A percentile compares a stretch with the other conserved stretches of the same genome.
Evolutionary conservation across 2,888 invertebrate genomes (phyloP).

Genomic region (Pterobdella sp.): DNA sequence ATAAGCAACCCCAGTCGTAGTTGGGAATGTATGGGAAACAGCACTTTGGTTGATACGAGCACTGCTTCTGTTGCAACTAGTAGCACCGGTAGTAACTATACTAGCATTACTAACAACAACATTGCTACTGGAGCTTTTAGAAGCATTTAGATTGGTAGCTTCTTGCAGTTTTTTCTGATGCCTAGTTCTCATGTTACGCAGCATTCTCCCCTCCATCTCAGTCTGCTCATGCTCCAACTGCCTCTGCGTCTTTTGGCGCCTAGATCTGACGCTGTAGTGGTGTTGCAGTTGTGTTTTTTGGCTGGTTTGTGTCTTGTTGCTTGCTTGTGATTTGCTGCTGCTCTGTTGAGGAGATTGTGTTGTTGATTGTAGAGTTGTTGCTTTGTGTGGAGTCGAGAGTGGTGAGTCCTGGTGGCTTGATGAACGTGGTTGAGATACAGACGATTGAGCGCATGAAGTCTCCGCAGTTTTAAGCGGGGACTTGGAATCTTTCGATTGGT

Average conservation of each 20-base stretch:
- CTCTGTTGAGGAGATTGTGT: too few species aligned
- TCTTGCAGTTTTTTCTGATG: constrained; percentile 7
- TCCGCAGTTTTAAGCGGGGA: too few species aligned
- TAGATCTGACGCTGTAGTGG: constrained; percentile 23
- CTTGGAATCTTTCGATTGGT: too few species aligned
- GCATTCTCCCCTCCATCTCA: constrained; percentile 10
- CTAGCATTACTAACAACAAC: not conserved
- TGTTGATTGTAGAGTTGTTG: not conserved
- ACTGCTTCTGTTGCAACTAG: constrained; percentile 8
- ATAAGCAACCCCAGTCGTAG: not conserved
- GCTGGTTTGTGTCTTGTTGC: too few species aligned
- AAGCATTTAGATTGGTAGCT: not conserved
- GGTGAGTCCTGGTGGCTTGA: too few species aligned
- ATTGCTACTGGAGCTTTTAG: not conserved
- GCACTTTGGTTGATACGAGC: not conserved
- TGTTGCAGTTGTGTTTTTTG: not conserved
- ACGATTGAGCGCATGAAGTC: too few species aligned
- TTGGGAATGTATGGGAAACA: not conserved
- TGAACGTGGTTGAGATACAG: too few species aligned
- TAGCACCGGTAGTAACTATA: not conserved
- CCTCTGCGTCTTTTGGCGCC: constrained; percentile 23
- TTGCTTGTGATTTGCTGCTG: too few species aligned
- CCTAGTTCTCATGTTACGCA: constrained; percentile 8
- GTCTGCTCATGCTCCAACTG: constrained; percentile 23
- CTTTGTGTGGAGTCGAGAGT: not conserved